A percentile compares a stretch with the other conserved stretches of the same genome.
phyloP scores from a whole-genome alignment of 53 echinoderm and acorn worm species.

The Actinopyga echinites region DNA sequence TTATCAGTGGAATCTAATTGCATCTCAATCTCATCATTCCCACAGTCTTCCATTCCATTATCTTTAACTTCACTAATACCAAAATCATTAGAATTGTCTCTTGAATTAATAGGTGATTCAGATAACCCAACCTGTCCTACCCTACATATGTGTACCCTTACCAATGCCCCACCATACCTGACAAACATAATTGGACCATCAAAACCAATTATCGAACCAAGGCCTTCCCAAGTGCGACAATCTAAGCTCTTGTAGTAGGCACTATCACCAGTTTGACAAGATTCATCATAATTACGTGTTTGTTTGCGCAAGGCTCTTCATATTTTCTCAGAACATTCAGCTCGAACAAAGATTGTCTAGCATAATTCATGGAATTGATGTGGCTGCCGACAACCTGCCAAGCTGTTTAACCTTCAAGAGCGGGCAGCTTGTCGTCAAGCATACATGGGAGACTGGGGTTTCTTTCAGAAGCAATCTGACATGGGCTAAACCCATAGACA shows the following conservation, averaged over 20 bases:
- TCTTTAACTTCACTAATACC: not conserved
- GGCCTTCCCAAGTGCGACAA: constrained; percentile 16
- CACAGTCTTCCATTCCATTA: not conserved
- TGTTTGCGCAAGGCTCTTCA: constrained; percentile 31
- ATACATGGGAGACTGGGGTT: constrained; percentile 30
- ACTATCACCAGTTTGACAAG: constrained; percentile 14
- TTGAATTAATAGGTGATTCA: not conserved
- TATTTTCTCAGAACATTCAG: constrained; percentile 41
- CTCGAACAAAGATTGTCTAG: constrained; percentile 22
- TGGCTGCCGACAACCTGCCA: not conserved
- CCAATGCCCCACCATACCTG: constrained; percentile 36
- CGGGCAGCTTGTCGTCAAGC: constrained; percentile 15
- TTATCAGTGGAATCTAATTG: not conserved
- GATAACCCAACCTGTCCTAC: not conserved
- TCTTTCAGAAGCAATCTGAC: constrained; percentile 30
- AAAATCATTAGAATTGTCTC: not conserved
- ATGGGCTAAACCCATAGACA: constrained; percentile 38
- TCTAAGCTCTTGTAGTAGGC: constrained; percentile 19
- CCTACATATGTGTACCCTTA: not conserved
- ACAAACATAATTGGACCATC: constrained; percentile 32
- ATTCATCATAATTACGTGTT: constrained; percentile 22
- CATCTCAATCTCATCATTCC: not conserved
- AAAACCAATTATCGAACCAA: constrained; percentile 24
- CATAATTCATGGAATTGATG: constrained; percentile 43
- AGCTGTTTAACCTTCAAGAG: constrained; percentile 33